phyloP scores from a whole-genome alignment of 2,888 invertebrate genomes.

The Phortica magna region DNA sequence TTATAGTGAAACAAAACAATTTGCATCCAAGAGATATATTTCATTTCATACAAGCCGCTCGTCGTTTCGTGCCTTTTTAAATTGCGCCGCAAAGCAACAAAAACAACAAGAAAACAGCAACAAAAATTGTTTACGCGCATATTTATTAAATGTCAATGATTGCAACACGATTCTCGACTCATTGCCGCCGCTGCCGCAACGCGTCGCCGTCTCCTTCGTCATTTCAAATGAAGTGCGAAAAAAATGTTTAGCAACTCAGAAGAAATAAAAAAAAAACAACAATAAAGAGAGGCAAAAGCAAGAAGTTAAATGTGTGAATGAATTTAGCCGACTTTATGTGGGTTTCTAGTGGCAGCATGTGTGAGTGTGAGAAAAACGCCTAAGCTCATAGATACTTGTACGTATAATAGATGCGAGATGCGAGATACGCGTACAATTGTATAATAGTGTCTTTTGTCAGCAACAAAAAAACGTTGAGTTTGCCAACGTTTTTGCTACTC shows the following conservation, averaged over 20 bases:
- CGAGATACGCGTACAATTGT: background rate
- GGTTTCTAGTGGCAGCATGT: slow-evolving; percentile 35
- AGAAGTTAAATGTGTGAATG: slow-evolving; percentile 29
- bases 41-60: background rate
- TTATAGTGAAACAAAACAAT: background rate
- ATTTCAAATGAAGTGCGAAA: slow-evolving; percentile 47
- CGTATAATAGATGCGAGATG: background rate
- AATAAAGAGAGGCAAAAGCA: background rate
- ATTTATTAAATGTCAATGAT: slow-evolving; percentile 37
- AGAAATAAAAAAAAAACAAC: background rate
- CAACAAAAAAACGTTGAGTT: background rate
- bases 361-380: slow-evolving; percentile 67
- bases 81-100: background rate
- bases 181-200: background rate
- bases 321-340: slow-evolving; percentile 36
- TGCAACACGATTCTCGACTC: slow-evolving; percentile 42
- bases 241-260: slow-evolving; percentile 24
- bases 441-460: background rate
- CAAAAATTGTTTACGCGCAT: slow-evolving; percentile 24
- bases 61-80: background rate
- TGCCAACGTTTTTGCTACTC: background rate
- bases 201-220: slow-evolving; percentile 18
- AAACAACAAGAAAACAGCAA: background rate
- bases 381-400: slow-evolving; percentile 48
- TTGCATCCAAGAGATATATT: background rate